Evolutionary conservation across 2,797 vertebrate species (phyloP).

Genomic region (Galagoides demidoff): DNA sequence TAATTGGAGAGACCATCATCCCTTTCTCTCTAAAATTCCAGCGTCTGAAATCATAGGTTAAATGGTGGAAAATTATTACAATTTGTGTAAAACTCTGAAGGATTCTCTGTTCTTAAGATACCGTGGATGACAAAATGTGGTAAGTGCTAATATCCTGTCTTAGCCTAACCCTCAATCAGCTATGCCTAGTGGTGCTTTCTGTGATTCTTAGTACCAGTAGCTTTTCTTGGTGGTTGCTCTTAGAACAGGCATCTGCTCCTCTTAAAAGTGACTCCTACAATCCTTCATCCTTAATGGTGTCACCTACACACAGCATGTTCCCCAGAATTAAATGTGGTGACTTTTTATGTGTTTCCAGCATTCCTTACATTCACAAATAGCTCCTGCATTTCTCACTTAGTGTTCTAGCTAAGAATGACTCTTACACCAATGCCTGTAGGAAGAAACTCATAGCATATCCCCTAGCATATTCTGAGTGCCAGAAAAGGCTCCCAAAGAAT

Average conservation of each 20-base stretch:
- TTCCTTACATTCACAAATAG: background rate
- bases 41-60: background rate
- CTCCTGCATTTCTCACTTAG: background rate
- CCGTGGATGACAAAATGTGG: background rate
- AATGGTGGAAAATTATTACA: background rate
- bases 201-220: background rate
- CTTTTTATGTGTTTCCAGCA: background rate
- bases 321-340: background rate
- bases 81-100: background rate
- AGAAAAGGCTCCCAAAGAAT: background rate
- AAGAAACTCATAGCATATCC: background rate
- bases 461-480: background rate
- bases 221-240: background rate
- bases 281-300: background rate
- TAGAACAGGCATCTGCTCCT: background rate
- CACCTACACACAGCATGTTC: background rate
- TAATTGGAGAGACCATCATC: background rate
- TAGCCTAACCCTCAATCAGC: background rate
- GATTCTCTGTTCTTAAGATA: background rate
- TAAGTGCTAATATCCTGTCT: background rate
- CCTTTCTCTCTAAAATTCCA: constrained; percentile 40
- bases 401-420: background rate
- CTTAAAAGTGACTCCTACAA: background rate
- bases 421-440: background rate
- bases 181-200: background rate